These are phyloP conservation scores for Patiria miniata DNA, from an alignment of 35 echinoderm and acorn worm species.

Conservation along the genomic window DNA sequence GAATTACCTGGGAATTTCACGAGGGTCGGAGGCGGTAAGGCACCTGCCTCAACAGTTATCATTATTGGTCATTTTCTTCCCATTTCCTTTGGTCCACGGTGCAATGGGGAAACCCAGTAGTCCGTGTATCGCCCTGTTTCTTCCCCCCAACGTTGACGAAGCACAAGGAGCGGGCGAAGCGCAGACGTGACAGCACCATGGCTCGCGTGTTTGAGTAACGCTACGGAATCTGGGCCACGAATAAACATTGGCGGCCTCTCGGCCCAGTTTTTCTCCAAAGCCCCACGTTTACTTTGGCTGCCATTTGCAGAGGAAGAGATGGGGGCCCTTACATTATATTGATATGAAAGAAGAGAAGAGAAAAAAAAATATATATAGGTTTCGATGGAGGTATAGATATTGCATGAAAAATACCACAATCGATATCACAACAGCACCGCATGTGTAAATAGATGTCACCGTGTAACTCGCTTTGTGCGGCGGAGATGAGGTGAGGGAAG, in stretches of 20 bases:
- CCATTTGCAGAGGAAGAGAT: neutral
- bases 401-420: slow-evolving; percentile 29
- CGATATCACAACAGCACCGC: slow-evolving; percentile 20
- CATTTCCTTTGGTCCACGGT: slow-evolving; percentile 17
- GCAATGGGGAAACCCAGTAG: neutral
- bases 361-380: too few relatives aligned
- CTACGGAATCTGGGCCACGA: neutral
- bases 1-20: too few relatives aligned
- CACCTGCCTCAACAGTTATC: neutral
- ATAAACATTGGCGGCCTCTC: slow-evolving; percentile 21
- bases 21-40: too few relatives aligned
- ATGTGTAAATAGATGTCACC: slow-evolving; percentile 24
- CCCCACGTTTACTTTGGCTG: slow-evolving; percentile 19
- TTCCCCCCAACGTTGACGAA: neutral
- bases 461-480: slow-evolving; percentile 17
- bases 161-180: neutral
- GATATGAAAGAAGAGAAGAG: too few relatives aligned
- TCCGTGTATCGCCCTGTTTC: neutral
- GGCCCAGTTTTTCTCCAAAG: slow-evolving; percentile 2
- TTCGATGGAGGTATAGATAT: slow-evolving; percentile 3
- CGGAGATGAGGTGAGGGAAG: neutral
- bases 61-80: slow-evolving; percentile 19
- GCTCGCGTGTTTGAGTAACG: slow-evolving; percentile 23
- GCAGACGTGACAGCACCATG: neutral
- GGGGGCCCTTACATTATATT: slow-evolving; percentile 7